Evolutionary conservation across 2,113 vertebrate species (phyloP).

Genomic region (Ploceus nigricollis): DNA sequence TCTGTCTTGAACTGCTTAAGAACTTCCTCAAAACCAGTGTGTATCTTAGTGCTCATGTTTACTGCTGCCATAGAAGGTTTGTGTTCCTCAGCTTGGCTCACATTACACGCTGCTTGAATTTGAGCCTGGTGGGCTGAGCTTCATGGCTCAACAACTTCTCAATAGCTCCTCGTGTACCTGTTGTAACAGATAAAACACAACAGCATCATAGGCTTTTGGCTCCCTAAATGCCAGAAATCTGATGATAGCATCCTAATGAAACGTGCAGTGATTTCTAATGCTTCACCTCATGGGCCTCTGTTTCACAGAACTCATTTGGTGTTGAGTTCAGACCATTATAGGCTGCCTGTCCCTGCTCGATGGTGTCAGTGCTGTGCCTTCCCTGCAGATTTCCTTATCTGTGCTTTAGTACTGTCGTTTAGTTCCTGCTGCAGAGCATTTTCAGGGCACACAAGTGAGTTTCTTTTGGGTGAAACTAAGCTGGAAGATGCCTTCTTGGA

Average conservation of each 20-base stretch:
- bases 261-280: neutral
- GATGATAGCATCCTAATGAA: neutral
- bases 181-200: neutral
- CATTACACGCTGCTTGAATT: neutral
- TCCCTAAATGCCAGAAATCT: neutral
- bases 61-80: neutral
- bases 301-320: neutral
- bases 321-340: neutral
- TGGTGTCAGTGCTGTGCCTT: neutral
- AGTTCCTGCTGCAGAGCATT: neutral
- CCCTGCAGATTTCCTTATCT: neutral
- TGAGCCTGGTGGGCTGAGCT: neutral
- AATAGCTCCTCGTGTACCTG: neutral
- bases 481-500: neutral
- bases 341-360: rapidly evolving
- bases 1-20: neutral
- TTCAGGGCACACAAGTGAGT: neutral
- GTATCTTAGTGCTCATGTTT: neutral
- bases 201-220: neutral
- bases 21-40: neutral
- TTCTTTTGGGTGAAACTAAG: neutral
- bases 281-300: neutral
- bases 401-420: neutral
- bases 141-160: neutral
- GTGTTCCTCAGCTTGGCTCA: neutral